Percentiles rank a stretch among this genome's conserved stretches.
Conservation (phyloP, 2,888 invertebrate genomes). For the Amphipoea lucens region DNA sequence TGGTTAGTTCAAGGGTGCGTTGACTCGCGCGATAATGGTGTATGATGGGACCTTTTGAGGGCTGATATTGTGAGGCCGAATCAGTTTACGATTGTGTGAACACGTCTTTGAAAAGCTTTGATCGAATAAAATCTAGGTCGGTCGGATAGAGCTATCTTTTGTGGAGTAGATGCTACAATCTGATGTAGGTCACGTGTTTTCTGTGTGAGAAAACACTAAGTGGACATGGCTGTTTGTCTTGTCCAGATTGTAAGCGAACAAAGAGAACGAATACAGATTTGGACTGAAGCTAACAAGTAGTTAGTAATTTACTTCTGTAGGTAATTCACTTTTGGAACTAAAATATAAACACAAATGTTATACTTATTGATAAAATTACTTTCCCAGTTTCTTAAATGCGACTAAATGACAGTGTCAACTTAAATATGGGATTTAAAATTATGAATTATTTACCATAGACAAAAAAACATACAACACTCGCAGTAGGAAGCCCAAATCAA, state of each 20-base stretch:
- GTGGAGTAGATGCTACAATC: slow-evolving; percentile 47
- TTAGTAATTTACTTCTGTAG: not conserved
- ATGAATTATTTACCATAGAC: not conserved
- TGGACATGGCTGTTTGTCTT: slow-evolving; percentile 52
- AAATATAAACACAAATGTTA: not conserved
- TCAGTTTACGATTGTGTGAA: slow-evolving; percentile 62
- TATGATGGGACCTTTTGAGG: slow-evolving; percentile 64
- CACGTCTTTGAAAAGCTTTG: slow-evolving; percentile 45
- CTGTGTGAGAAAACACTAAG: slow-evolving; percentile 51
- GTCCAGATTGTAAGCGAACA: slow-evolving; percentile 53
- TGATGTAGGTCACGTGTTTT: slow-evolving; percentile 56
- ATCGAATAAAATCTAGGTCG: slow-evolving; percentile 62
- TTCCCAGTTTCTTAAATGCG: not conserved
- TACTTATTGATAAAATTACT: not conserved
- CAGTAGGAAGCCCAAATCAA: slow-evolving; percentile 9
- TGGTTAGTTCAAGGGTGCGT: slow-evolving; percentile 70
- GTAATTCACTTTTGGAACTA: not conserved
- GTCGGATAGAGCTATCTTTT: slow-evolving; percentile 43
- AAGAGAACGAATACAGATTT: slow-evolving; percentile 40
- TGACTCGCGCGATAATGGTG: slow-evolving; percentile 68
- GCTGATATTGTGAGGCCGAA: slow-evolving; percentile 62
- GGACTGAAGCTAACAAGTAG: slow-evolving; percentile 19
- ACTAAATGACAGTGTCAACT: not conserved
- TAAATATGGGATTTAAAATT: not conserved
- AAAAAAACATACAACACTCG: not conserved